phyloP scores from a whole-genome alignment of 2,113 vertebrate species.

The Accipiter cooperii region DNA sequence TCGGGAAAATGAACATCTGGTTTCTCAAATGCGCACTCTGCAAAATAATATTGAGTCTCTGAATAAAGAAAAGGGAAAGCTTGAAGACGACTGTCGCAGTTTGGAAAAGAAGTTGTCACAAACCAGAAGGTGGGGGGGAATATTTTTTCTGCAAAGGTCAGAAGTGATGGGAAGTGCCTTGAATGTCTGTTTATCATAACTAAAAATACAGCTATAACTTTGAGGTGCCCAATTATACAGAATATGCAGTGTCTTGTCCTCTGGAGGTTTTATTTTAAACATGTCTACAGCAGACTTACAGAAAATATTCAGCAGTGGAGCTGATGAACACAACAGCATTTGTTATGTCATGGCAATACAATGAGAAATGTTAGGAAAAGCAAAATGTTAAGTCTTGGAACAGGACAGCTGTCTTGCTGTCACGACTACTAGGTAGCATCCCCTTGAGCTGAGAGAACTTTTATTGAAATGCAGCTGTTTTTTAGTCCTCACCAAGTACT shows the following conservation, averaged over 20 bases:
- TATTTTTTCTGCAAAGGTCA: background rate
- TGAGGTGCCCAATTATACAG: background rate
- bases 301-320: background rate
- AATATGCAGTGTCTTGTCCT: background rate
- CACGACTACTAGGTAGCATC: background rate
- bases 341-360: background rate
- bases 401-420: background rate
- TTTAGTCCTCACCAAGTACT: background rate
- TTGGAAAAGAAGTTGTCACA: conserved; percentile 73
- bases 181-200: background rate
- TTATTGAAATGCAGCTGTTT: background rate
- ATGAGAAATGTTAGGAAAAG: background rate
- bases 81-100: conserved; percentile 66
- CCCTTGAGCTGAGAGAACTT: background rate
- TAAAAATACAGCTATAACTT: background rate
- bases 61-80: conserved; percentile 63
- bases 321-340: background rate
- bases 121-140: conserved; percentile 65
- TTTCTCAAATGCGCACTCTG: conserved; percentile 42
- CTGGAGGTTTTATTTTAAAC: background rate
- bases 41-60: conserved; percentile 54
- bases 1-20: conserved; percentile 50
- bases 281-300: background rate
- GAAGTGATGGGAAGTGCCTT: background rate
- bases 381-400: background rate